Base-by-base conservation (phyloP, 2,797 vertebrate genomes). In the Eidolon dupreanum region DNA sequence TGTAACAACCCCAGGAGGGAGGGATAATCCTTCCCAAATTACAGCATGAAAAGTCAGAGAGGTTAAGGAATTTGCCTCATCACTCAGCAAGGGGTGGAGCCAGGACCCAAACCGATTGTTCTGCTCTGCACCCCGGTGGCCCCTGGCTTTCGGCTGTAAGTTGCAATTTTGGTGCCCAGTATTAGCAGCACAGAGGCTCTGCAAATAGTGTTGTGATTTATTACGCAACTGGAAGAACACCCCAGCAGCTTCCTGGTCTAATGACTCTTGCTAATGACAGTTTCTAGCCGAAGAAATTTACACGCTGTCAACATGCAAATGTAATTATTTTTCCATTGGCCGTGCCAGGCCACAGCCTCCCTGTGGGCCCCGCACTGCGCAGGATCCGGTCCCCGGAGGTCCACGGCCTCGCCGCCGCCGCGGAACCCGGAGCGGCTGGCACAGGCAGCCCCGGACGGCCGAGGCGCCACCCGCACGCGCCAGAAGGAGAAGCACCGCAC, bases 241-340 rank as follows among this genome's bases (percentile, higher is more conserved):
- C 20, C 61, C 84, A 46, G 65, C 36, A 57, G 83, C 87, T 92
- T 86, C 88, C 89, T 55, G 33, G 26, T 63, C 85, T 71, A 63
- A 57, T 73, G 59, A 26, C 81, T 82, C 87, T 82, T 55, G 66
- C 77, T 96, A 88, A 91, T 31, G 28, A 88, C 57, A 38, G 31
- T 70, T 93, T 83, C 78, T 84, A 66, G 88, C 81, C 19, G 5
- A 84, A 97, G 68, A 79, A 91, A 49, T 31, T 3, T 16, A 7
- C 53, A n/a, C 17, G 46, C 73, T 84, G 65, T 96, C 94, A 88
- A 71, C 63, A 55, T 8, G 16, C 43, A 68, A 70, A 65, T 38
- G 19, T 59, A 16, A 91, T 19, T 70, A 77, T 73, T 28, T 31
- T 49, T 41, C 10, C 75, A 17, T 0, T 12, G 38, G 55, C 74